Evolutionary conservation across 2,797 vertebrate genomes (phyloP), one percentile per base, ranked within the genome.

Genomic region (Thaleichthys pacificus): DNA sequence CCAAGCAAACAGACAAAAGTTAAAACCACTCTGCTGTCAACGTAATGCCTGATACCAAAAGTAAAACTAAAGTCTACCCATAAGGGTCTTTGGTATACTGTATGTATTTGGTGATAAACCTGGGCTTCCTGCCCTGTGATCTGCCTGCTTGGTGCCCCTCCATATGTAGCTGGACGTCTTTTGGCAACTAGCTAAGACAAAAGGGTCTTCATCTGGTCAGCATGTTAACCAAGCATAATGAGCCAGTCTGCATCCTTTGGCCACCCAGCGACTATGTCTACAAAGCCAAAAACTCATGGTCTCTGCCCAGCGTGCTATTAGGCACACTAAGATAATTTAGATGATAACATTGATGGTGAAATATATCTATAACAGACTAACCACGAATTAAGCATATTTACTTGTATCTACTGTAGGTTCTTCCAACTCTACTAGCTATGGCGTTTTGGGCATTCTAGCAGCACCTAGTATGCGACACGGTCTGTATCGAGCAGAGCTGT

Each of bases 401-500:
- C 30, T 19, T 42, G 6, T 22, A 67, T 73, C 26, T 68, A 77
- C 28, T 72, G 42, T 63, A 60, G 35, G 19, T 47, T 28, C 63
- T 60, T 72, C 15, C 64, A 71, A n/a, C 66, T 75, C 75, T 74
- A 56, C 38, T 72, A 77, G 69, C 54, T 15, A 8, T 72, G 64
- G 66, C 57, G 61, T 61, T 81, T 79, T 84, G 91, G 89, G 86
- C 88, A 89, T 28, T 72, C 79, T 61, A 66, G 79, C 75, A 85
- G 79, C 79, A 83, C 83, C 83, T 84, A 81, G 83, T 89, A 77
- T 84, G 78, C 80, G 85, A 76, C 73, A 77, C 87, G 85, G 83
- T 74, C 82, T 85, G 80, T 91, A 86, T 87, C 82, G 80, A 89
- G 84, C 87, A 91, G 80, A 87, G 77, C 83, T 84, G 79, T 84